Evolutionary conservation across 2,888 invertebrate genomes (phyloP), one percentile per base, ranked within the genome.

Genomic region (Troilus luridus): DNA sequence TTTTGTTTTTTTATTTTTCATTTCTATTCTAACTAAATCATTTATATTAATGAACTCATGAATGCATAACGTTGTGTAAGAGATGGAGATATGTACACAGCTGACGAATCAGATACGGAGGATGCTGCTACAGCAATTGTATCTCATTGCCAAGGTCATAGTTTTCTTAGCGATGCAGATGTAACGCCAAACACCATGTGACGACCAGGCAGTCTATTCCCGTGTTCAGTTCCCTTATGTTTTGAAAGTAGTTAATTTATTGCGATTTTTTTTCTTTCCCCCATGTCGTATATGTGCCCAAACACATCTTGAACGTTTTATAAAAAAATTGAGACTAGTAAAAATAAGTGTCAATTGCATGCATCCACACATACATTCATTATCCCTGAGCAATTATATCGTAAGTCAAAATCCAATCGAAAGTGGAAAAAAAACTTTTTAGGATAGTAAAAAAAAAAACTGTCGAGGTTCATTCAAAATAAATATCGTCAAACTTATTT

Each of bases 61-160:
- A 9, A 85, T 85, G 21, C 0, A 85, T 56, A 8, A 8, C n/a
- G 56, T 85, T 85, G 56, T 54, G 24, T 67, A 67, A 67, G 24
- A 67, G 56, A 85, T 12, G 8, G 9, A 56, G 0, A 41, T 81
- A 54, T 56, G 56, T 2, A 1, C n/a, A 56, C 21, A 56, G 54
- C 85, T 58, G 54, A 77, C n/a, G 56, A 19, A 19, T 54, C 56
- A 58, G n/a, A 12, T 56, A 11, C 7, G 7, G 7, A 58, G 11
- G 56, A 85, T n/a, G 56, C 85, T 41, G 56, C n/a, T 14, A n/a
- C 85, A 58, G 56, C 56, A 85, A 56, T 58, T 5, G 21, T 56
- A 85, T 85, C 21, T 11, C 85, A 85, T 58, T 85, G 85, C 85
- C 85, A 85, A 85, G 85, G 85, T n/a, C 85, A n/a, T 6, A 58